phyloP scores from a whole-genome alignment of 2,888 invertebrate genomes.

The Phrixothrix hirtus region DNA sequence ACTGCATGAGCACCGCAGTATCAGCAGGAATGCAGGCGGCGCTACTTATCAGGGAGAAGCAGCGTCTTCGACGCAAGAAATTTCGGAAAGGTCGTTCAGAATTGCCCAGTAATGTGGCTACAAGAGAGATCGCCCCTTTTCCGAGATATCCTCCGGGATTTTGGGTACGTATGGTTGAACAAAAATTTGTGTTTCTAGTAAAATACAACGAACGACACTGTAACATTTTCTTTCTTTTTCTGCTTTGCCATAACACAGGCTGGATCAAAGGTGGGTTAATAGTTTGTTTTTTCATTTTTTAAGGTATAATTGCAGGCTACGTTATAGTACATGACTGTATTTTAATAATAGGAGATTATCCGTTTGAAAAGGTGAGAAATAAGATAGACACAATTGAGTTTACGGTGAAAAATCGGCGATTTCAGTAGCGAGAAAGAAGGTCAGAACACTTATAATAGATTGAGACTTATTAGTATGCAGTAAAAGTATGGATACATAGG shows the following conservation, averaged over 20 bases:
- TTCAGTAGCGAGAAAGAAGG: no score
- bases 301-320: no score
- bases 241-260: slow-evolving; percentile 8
- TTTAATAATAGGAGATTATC: no score
- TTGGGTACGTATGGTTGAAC: slow-evolving; percentile 47
- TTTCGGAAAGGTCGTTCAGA: slow-evolving; percentile 75
- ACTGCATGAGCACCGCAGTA: slow-evolving; percentile 57
- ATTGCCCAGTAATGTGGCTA: slow-evolving; percentile 85
- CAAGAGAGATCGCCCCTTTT: slow-evolving; percentile 84
- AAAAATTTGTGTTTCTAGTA: not conserved
- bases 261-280: slow-evolving; percentile 18
- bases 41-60: slow-evolving; percentile 88
- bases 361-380: no score
- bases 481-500: no score
- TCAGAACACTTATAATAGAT: no score
- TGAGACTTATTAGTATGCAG: no score
- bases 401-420: no score
- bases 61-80: slow-evolving; percentile 82
- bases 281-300: not conserved
- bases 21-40: slow-evolving; percentile 88
- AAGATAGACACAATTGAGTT: no score
- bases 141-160: slow-evolving; percentile 79
- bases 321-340: no score
- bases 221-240: slow-evolving; percentile 8
- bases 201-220: not conserved